Conservation (phyloP, 2,113 vertebrate genomes). For the Tylochromis polylepis region DNA sequence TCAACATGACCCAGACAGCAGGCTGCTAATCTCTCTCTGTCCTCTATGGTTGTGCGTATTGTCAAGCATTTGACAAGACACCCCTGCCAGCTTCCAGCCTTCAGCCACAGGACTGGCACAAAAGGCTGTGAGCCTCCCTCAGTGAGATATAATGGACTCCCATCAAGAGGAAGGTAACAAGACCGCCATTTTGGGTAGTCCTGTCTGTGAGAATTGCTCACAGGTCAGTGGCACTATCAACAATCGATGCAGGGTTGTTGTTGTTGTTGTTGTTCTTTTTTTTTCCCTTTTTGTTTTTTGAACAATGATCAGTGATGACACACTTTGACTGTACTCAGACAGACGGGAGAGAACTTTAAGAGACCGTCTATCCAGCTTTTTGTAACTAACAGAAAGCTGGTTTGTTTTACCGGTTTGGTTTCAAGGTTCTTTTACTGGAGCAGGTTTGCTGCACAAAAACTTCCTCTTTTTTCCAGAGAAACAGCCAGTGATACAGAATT, state of each 20-base stretch:
- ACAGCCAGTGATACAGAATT: neutral
- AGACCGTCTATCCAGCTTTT: neutral
- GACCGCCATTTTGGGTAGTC: constrained; percentile 32
- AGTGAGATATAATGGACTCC: constrained; percentile 27
- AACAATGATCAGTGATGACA: neutral
- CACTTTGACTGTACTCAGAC: neutral
- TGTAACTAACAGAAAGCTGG: neutral
- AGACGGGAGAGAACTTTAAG: neutral
- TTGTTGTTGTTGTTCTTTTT: too few species aligned
- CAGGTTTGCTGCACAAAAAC: neutral
- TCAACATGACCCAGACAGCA: constrained; percentile 3
- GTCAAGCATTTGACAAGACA: constrained; percentile 40
- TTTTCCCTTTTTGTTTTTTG: neutral
- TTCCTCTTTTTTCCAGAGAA: neutral
- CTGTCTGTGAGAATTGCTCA: neutral
- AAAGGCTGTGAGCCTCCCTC: constrained; percentile 9
- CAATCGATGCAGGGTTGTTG: neutral
- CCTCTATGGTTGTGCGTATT: constrained; percentile 32
- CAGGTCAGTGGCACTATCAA: constrained; percentile 1
- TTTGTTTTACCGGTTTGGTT: neutral
- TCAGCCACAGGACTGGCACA: constrained; percentile 22
- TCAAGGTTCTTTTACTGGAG: neutral
- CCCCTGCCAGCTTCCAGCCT: constrained; percentile 34
- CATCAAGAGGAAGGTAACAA: constrained; percentile 3
- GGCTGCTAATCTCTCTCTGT: constrained; percentile 41